Evolutionary conservation across 2,797 vertebrate genomes (phyloP).

Genomic region (Chelonia mydas): DNA sequence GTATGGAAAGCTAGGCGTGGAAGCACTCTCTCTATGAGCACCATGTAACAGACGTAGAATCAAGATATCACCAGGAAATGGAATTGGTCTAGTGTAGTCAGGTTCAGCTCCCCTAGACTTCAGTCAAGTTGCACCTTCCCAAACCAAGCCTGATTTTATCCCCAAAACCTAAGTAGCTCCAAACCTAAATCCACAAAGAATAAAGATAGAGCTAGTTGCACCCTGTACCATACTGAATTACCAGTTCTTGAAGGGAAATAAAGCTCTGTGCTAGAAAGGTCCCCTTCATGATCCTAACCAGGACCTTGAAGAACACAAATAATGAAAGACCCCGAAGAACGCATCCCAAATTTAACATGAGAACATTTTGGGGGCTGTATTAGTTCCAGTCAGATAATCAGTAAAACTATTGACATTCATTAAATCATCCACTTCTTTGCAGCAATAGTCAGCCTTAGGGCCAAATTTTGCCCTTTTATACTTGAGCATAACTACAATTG

Average conservation of each 20-base stretch:
- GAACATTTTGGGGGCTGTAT: not conserved
- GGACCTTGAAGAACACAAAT: not conserved
- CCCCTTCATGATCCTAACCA: not conserved
- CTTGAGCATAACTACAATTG: not conserved
- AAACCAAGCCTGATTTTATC: not conserved
- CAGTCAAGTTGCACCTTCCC: not conserved
- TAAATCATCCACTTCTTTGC: not conserved
- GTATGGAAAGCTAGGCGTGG: rapidly evolving
- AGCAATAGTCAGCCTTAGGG: not conserved
- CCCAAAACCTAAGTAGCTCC: not conserved
- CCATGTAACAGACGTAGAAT: not conserved
- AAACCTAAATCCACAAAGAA: not conserved
- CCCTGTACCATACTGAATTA: not conserved
- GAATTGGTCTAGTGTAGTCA: not conserved
- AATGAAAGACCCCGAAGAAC: not conserved
- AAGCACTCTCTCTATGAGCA: not conserved
- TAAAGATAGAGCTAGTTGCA: rapidly evolving
- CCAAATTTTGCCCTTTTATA: not conserved
- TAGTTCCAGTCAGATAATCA: not conserved
- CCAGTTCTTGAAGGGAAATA: not conserved
- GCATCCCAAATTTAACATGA: not conserved
- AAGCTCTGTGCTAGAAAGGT: not conserved
- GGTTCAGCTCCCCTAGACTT: not conserved
- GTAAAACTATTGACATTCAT: not conserved
- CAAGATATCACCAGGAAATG: not conserved